Base-by-base conservation (phyloP, 1,140 invertebrate species). In the Drosophila tristis region DNA sequence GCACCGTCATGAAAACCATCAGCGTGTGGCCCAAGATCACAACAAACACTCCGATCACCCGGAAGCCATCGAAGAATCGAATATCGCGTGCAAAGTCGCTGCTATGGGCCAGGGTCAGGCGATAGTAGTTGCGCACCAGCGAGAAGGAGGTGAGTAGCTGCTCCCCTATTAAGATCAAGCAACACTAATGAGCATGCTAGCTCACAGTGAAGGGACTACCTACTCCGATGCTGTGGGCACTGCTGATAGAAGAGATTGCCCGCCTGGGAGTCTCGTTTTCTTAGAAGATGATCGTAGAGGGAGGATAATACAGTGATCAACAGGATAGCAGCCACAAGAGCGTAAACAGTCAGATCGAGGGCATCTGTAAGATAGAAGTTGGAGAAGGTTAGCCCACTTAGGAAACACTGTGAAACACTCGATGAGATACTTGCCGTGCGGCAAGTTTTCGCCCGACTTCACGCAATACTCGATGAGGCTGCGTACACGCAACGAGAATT, bases 391-490 rank as follows among this genome's bases (percentile, higher is more conserved):
- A n/a, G 9, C 47, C 25, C 44, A 25, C 8, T 25, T 8, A 3
- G 31, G 8, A 16, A 5, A 2, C 35, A 42, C 5, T 13, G 11
- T 42, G 26, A 8, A 31, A 31, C 8, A 9, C 0, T 9, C 20
- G 23, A 25, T 6, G 7, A 15, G 9, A 6, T 44, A 63, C 65
- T 62, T 72, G 74, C 89, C 90, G 39, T 72, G 53, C 25, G 60
- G 45, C 47, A 74, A 26, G 0, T 31, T n/a, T 2, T 82, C 67
- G 7, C 74, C 57, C 0, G 76, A 57, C 23, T 70, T 23, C 1
- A 82, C 84, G 57, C 91, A 92, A 44, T 92, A 92, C 57, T 91
- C 81, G 39, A 92, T 75, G 44, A 50, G 65, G 35, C 70, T 90
- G 13, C 76, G 77, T 16, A 80, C 29, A 1, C 66, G 47, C 6